Evolutionary conservation across 2,888 invertebrate genomes (phyloP).

Genomic region (Lottia gigantea): DNA sequence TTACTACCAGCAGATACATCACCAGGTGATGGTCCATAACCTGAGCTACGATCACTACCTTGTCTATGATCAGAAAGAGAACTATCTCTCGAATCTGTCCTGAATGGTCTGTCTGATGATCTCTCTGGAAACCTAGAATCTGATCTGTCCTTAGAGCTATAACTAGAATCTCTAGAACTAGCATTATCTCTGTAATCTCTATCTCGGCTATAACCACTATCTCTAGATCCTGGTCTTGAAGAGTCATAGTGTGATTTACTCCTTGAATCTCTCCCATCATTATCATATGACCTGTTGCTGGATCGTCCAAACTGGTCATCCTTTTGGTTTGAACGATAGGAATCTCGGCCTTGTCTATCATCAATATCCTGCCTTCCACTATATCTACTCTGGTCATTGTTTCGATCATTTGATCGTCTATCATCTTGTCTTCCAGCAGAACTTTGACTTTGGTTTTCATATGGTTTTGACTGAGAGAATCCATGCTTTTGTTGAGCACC

Average conservation of each 20-base stretch:
- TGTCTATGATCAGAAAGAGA: constrained; percentile 6
- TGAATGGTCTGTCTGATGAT: constrained; percentile 1
- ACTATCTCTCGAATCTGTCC: constrained; percentile 3
- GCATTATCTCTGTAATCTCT: neutral
- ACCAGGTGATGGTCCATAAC: constrained; percentile 10
- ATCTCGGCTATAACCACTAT: neutral
- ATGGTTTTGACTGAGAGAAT: constrained; percentile 21
- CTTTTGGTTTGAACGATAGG: constrained; percentile 23
- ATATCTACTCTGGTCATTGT: constrained; percentile 16
- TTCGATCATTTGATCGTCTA: neutral
- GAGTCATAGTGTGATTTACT: neutral
- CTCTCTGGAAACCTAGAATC: neutral
- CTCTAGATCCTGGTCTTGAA: neutral
- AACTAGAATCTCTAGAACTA: neutral
- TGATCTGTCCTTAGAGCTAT: neutral
- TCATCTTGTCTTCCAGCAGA: constrained; percentile 13
- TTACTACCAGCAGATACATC: constrained; percentile 11
- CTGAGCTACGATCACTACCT: constrained; percentile 8
- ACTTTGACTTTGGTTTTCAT: constrained; percentile 30
- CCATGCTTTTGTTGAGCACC: neutral
- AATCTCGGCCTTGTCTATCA: constrained; percentile 25
- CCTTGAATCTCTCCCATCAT: constrained; percentile 5
- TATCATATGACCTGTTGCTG: neutral
- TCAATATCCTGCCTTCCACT: constrained; percentile 23
- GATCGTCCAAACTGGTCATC: constrained; percentile 15